Evolutionary conservation across 1,140 invertebrate species (phyloP).

Genomic region (Drosophila tristis): DNA sequence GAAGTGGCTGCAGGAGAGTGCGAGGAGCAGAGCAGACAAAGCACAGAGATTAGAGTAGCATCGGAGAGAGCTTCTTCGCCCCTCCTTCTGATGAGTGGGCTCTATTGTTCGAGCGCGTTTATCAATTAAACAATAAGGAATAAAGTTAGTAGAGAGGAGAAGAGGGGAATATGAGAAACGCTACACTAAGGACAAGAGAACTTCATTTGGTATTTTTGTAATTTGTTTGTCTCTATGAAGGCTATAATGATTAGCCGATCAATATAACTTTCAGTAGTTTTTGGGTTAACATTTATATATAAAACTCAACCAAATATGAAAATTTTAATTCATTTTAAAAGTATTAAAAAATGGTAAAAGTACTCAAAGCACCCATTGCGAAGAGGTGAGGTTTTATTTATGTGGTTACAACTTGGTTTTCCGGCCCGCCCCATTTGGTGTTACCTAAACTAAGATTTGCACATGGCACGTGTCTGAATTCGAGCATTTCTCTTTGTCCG

Average conservation of each 20-base stretch:
- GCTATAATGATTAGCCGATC: no score
- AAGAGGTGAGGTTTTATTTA: not conserved
- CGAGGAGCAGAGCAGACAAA: conserved; percentile 30
- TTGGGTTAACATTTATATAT: no score
- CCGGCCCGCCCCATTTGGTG: not conserved
- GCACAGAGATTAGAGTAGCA: conserved; percentile 60
- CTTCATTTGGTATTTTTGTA: no score
- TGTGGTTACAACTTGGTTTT: conserved; percentile 9
- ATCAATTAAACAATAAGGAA: conserved; percentile 67
- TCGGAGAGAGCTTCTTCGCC: conserved; percentile 9
- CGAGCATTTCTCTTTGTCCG: conserved; percentile 19
- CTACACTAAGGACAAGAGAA: no score
- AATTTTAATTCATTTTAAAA: no score
- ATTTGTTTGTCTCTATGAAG: no score
- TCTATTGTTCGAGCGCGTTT: conserved; percentile 68
- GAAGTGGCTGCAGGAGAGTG: conserved; percentile 2
- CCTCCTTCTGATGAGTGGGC: conserved; percentile 54
- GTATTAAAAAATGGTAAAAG: not conserved
- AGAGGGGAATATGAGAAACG: not conserved
- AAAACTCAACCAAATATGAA: not conserved
- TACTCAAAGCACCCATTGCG: not conserved
- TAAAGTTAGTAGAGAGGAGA: conserved; percentile 20
- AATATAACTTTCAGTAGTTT: no score
- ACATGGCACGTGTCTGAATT: conserved; percentile 38
- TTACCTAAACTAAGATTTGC: conserved; percentile 24